Evolutionary conservation across 2,113 vertebrate genomes (phyloP).

Genomic region (Budorcas taxicolor): DNA sequence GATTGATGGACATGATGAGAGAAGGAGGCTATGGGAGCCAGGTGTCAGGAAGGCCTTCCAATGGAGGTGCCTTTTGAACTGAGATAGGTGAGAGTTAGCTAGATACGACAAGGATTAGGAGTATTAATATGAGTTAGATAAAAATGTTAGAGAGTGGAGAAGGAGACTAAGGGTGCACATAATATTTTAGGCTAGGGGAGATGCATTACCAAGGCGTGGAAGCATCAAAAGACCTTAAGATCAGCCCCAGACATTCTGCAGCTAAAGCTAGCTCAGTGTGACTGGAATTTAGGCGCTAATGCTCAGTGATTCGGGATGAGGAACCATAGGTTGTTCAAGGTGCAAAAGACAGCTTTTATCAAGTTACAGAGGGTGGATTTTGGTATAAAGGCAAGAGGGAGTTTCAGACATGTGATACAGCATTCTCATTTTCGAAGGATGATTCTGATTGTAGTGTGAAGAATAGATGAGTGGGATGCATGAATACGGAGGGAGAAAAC

Average conservation of each 20-base stretch:
- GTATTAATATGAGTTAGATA: not conserved
- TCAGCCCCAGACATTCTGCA: not conserved
- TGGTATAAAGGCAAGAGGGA: not conserved
- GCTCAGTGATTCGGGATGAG: not conserved
- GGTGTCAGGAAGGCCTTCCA: not conserved
- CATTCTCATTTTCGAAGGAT: not conserved
- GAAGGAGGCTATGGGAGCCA: not conserved
- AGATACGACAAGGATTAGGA: not conserved
- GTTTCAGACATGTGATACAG: not conserved
- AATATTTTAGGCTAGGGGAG: not conserved
- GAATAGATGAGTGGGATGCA: not conserved
- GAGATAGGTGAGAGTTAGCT: not conserved
- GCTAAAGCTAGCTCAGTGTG: not conserved
- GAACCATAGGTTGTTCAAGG: not conserved
- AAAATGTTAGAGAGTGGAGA: not conserved
- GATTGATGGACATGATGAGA: not conserved
- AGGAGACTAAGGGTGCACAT: not conserved
- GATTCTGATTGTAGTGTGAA: not conserved
- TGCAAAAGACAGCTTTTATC: not conserved
- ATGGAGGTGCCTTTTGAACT: not conserved
- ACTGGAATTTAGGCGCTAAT: not conserved
- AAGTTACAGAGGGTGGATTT: not conserved
- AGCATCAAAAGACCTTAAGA: not conserved
- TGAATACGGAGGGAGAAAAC: not conserved
- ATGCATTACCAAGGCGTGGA: not conserved